Evolutionary conservation across 2,888 invertebrate species (phyloP).

Genomic region (Oeneis ivallda): DNA sequence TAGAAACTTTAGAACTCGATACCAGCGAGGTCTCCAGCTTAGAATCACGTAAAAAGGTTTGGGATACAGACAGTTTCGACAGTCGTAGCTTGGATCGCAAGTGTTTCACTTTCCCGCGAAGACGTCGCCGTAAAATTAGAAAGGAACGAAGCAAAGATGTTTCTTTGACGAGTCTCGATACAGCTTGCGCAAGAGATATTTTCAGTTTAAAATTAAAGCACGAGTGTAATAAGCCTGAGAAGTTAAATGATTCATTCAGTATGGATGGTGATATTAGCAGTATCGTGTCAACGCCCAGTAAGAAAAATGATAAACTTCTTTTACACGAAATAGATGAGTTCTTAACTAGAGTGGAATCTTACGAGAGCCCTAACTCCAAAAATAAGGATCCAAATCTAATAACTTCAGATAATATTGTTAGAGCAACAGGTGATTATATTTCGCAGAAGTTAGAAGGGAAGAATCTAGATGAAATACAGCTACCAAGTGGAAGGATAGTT

Average conservation of each 20-base stretch:
- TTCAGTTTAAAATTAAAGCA: constrained; percentile 5
- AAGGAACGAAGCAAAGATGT: constrained; percentile 52
- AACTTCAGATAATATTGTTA: constrained; percentile 66
- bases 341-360: constrained; percentile 70
- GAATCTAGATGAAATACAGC: constrained; percentile 53
- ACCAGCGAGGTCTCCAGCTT: constrained; percentile 54
- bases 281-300: constrained; percentile 72
- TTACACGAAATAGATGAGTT: constrained; percentile 77
- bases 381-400: constrained; percentile 50
- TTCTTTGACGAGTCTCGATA: constrained; percentile 63
- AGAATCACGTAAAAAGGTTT: constrained; percentile 50
- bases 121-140: constrained; percentile 60
- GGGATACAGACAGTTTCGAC: constrained; percentile 64
- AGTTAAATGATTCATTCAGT: constrained; percentile 56
- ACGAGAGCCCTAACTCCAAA: constrained; percentile 66
- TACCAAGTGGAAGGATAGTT: constrained; percentile 65
- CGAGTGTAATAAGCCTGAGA: constrained; percentile 33
- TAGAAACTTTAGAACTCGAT: constrained; percentile 67
- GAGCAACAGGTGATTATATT: constrained; percentile 69
- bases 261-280: constrained; percentile 78
- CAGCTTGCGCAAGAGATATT: constrained; percentile 33
- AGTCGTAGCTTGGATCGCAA: constrained; percentile 62
- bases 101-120: constrained; percentile 69
- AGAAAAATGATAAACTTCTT: constrained; percentile 70
- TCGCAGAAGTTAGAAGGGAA: constrained; percentile 61